These are phyloP conservation scores for Eclectus roratus DNA, from an alignment of 2,113 vertebrate species.

Conservation along the genomic window DNA sequence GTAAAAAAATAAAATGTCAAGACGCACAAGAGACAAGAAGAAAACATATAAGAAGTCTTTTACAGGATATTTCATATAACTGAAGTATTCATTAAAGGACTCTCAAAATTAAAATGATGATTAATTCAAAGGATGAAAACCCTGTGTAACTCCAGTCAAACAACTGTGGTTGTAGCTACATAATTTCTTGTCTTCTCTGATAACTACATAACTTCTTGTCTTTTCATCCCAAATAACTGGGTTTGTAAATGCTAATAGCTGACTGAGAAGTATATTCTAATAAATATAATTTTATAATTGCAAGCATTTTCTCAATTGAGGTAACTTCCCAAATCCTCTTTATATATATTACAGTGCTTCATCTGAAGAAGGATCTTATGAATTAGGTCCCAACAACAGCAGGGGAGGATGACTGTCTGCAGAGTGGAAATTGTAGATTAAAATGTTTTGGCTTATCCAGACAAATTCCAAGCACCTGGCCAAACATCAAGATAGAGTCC, in stretches of 20 bases:
- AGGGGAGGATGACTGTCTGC: not conserved
- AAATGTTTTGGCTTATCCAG: not conserved
- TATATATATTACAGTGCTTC: not conserved
- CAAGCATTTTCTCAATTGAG: not conserved
- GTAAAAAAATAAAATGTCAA: not conserved
- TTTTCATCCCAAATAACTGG: not conserved
- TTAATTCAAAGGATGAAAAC: not conserved
- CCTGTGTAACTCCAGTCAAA: not conserved
- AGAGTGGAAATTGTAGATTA: not conserved
- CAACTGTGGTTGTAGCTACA: not conserved
- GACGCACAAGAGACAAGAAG: not conserved
- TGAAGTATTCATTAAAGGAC: not conserved
- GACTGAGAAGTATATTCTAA: not conserved
- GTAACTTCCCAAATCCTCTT: not conserved
- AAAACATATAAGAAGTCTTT: not conserved
- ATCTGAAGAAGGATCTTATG: not conserved
- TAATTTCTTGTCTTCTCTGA: not conserved
- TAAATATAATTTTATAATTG: not conserved
- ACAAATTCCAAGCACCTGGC: slow-evolving; percentile 20
- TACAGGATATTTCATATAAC: not conserved
- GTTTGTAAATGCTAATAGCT: not conserved
- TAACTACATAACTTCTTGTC: not conserved
- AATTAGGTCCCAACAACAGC: not conserved
- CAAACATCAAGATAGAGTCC: not conserved
- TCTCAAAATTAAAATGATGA: not conserved